Conservation (phyloP, 2,113 vertebrate genomes). For the Coptodon bakossiorum region DNA sequence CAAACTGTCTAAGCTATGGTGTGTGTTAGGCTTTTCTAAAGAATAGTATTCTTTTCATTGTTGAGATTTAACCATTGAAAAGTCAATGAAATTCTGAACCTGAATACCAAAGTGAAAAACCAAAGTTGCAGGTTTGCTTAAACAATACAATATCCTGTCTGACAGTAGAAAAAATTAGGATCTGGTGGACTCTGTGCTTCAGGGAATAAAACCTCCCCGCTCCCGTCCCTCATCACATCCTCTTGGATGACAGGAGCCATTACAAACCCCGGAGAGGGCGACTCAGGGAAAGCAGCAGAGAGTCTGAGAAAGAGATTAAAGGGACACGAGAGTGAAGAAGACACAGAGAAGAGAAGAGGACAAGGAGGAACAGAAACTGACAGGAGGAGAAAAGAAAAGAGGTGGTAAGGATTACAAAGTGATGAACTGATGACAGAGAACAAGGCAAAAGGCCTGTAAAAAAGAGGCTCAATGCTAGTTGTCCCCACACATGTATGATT, state of each 20-base stretch:
- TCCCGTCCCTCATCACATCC: conserved; percentile 19
- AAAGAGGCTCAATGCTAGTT: neutral
- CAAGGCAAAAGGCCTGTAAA: neutral
- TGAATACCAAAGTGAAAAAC: neutral
- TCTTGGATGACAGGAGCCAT: conserved; percentile 40
- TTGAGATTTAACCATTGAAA: neutral
- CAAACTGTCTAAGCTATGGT: neutral
- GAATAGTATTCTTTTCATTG: neutral
- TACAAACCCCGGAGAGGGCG: conserved; percentile 3
- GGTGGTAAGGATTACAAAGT: neutral
- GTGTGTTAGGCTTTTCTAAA: neutral
- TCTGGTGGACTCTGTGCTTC: neutral
- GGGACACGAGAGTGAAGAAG: conserved; percentile 21
- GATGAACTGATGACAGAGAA: conserved; percentile 2
- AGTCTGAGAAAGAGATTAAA: conserved; percentile 35
- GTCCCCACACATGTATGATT: neutral
- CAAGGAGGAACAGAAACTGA: conserved; percentile 12
- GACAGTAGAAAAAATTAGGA: neutral
- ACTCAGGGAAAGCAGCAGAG: neutral
- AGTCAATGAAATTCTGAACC: neutral
- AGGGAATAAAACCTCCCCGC: neutral
- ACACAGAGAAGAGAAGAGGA: conserved; percentile 14
- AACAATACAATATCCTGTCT: neutral
- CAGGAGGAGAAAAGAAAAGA: neutral
- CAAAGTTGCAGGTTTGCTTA: neutral